A percentile compares a stretch with the other conserved stretches of the same genome.
phyloP scores from a whole-genome alignment of 2,888 invertebrate species.

The Idaea dimidiata region DNA sequence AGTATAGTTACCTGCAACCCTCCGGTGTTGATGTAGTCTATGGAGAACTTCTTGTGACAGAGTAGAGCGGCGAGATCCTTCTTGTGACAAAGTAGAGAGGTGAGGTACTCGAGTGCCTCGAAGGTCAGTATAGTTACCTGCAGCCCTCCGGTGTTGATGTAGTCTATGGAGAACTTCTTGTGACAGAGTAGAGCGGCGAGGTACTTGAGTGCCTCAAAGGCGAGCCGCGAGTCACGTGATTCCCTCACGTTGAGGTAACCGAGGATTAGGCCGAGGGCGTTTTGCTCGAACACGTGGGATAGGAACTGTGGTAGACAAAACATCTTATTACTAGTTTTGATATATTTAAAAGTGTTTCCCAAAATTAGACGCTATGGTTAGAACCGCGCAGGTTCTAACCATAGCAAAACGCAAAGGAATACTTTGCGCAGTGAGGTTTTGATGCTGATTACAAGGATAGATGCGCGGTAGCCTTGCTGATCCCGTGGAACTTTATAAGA shows the following conservation, averaged over 20 bases:
- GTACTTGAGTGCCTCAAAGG: conserved; percentile 98
- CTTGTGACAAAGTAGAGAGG: conserved; percentile 97
- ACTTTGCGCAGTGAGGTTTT: no score
- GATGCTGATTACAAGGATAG: no score
- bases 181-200: conserved; percentile 96
- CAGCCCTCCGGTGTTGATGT: conserved; percentile 93
- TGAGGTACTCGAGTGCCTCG: conserved; percentile 97
- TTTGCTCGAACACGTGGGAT: conserved; percentile 95
- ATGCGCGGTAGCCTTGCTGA: no score
- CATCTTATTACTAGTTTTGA: background rate
- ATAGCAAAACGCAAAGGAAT: no score
- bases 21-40: conserved; percentile 95
- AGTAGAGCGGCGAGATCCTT: conserved; percentile 96
- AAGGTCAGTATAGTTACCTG: conserved; percentile 93
- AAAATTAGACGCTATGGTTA: no score
- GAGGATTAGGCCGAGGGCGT: conserved; percentile 93
- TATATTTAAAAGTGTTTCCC: no score
- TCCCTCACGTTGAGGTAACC: conserved; percentile 94
- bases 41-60: conserved; percentile 99
- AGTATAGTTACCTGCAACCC: conserved; percentile 92
- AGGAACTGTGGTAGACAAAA: conserved; percentile 83
- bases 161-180: conserved; percentile 98
- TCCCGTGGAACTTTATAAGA: no score
- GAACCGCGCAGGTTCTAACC: no score
- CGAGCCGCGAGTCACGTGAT: conserved; percentile 93